Percentiles rank a stretch among this genome's conserved stretches.
phyloP scores from a whole-genome alignment of 2,888 invertebrate species.

The Tetragonula carbonaria region DNA sequence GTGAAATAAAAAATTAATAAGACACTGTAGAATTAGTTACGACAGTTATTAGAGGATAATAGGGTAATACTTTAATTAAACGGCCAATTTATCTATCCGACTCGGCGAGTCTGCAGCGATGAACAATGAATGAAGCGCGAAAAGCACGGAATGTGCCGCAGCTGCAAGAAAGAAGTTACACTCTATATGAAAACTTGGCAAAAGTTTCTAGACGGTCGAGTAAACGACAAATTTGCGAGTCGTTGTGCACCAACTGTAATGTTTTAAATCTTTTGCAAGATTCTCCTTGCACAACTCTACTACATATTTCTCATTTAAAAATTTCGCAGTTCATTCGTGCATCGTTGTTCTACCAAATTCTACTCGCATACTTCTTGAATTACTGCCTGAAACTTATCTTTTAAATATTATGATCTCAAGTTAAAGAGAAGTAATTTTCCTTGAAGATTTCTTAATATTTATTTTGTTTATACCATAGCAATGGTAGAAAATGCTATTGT shows the following conservation, averaged over 20 bases:
- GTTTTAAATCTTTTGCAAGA: slow-evolving; percentile 34
- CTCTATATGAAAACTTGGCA: slow-evolving; percentile 52
- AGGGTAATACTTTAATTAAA: slow-evolving; percentile 66
- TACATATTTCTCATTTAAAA: neutral
- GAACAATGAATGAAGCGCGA: slow-evolving; percentile 60
- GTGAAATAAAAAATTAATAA: slow-evolving; percentile 22
- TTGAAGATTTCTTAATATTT: neutral
- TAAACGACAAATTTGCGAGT: slow-evolving; percentile 49
- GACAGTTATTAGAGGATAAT: slow-evolving; percentile 37
- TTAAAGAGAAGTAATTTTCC: neutral
- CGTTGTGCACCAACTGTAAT: slow-evolving; percentile 27
- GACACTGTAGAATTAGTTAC: slow-evolving; percentile 42
- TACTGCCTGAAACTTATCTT: neutral
- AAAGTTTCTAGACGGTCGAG: slow-evolving; percentile 49
- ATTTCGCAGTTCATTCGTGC: neutral
- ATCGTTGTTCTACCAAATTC: neutral
- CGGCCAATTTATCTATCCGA: slow-evolving; percentile 67
- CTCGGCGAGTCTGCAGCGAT: slow-evolving; percentile 43
- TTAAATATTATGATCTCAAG: neutral
- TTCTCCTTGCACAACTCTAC: neutral
- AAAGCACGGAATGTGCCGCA: slow-evolving; percentile 56
- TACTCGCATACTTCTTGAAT: too few relatives aligned
- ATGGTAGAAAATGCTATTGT: neutral
- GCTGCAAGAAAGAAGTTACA: slow-evolving; percentile 64
- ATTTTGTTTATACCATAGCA: neutral